A percentile compares a stretch with the other conserved stretches of the same genome.
phyloP scores from a whole-genome alignment of 2,113 vertebrate species.

The Eptesicus fuscus region DNA sequence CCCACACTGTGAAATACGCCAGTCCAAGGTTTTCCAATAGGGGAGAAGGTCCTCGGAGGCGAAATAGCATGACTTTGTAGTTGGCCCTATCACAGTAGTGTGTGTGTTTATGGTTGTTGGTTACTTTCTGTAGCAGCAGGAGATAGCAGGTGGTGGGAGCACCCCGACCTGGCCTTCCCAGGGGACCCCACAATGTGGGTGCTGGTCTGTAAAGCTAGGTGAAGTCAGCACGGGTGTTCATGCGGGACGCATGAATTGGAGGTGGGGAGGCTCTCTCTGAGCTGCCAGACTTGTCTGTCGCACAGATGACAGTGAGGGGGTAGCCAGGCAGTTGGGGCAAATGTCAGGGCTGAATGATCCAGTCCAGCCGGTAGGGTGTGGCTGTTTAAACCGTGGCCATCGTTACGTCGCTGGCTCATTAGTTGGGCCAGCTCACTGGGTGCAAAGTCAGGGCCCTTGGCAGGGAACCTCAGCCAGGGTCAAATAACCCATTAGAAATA shows the following conservation, averaged over 20 bases:
- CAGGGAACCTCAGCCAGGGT: background rate
- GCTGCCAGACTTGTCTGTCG: accelerated
- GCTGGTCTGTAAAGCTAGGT: background rate
- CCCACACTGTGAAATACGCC: background rate
- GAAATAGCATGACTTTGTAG: background rate
- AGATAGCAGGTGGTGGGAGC: background rate
- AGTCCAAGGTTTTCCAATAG: background rate
- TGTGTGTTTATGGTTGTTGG: background rate
- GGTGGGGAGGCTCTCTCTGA: background rate
- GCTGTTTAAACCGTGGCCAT: background rate
- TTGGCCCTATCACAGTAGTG: background rate
- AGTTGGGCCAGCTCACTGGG: too few relatives aligned
- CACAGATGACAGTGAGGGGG: too few relatives aligned
- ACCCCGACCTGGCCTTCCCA: background rate
- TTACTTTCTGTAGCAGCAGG: background rate
- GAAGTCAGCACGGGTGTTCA: background rate
- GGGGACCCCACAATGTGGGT: background rate
- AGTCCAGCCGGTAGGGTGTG: background rate
- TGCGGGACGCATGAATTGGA: background rate
- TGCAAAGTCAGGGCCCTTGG: background rate
- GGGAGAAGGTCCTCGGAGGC: background rate
- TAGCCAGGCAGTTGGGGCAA: background rate
- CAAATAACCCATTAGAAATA: background rate
- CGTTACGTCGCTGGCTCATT: accelerated
- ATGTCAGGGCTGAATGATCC: background rate